These are phyloP conservation scores for Bombus turneri DNA, from an alignment of 1,140 invertebrate species.

Conservation along the genomic window DNA sequence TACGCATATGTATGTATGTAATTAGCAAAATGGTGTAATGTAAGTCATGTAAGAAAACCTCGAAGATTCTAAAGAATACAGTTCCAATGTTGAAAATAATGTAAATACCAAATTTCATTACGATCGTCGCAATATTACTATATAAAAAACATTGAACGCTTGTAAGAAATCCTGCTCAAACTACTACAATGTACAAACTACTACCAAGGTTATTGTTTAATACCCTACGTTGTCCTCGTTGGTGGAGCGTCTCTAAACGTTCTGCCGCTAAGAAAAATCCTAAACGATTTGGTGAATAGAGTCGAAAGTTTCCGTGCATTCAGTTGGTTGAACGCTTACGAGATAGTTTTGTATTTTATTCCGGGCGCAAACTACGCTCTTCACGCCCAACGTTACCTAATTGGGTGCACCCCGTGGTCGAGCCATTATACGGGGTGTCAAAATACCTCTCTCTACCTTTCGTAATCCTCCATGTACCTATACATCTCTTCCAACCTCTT, in stretches of 20 bases:
- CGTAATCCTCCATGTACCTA: slow-evolving; percentile 62
- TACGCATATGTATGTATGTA: too few species aligned
- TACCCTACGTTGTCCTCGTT: not conserved
- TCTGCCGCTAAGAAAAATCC: slow-evolving; percentile 2
- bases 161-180: fast-evolving
- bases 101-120: not conserved
- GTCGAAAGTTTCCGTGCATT: slow-evolving; percentile 17
- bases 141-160: not conserved
- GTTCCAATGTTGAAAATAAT: too few species aligned
- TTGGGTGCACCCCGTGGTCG: slow-evolving; percentile 80
- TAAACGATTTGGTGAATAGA: slow-evolving; percentile 49
- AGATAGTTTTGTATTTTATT: slow-evolving; percentile 67
- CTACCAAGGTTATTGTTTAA: slow-evolving; percentile 29
- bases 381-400: slow-evolving; percentile 79
- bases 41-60: too few species aligned
- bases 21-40: too few species aligned
- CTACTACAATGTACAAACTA: not conserved
- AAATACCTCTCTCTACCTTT: slow-evolving; percentile 78
- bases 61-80: too few species aligned
- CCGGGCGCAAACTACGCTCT: slow-evolving; percentile 32
- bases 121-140: not conserved
- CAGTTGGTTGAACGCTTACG: slow-evolving; percentile 24
- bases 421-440: slow-evolving; percentile 81
- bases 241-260: not conserved
- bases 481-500: slow-evolving; percentile 38